Conservation (phyloP, 2,113 vertebrate species). For the Gila orcuttii region DNA sequence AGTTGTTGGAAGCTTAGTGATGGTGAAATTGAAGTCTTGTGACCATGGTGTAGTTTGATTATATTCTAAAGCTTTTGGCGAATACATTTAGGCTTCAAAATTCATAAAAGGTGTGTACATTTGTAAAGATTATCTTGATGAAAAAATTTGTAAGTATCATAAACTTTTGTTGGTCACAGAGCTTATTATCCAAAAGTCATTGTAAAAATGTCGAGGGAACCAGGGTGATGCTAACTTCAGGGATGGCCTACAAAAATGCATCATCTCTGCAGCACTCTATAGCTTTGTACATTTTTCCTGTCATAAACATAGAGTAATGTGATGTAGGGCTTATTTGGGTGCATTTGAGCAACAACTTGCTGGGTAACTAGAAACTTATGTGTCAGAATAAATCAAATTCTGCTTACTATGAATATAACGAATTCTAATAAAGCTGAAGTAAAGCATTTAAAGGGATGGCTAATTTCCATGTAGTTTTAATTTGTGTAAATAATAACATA, state of each 20-base stretch:
- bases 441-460: no score
- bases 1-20: neutral
- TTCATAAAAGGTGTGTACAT: neutral
- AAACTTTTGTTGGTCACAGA: neutral
- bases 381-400: no score
- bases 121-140: neutral
- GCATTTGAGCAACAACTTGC: no score
- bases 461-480: no score
- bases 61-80: neutral
- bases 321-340: no score
- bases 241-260: neutral
- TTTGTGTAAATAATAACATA: no score
- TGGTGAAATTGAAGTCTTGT: neutral
- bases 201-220: neutral
- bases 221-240: neutral
- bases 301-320: no score
- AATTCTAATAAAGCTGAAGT: no score
- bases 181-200: neutral
- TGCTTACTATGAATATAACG: no score
- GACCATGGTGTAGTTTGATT: neutral
- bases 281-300: no score
- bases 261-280: neutral
- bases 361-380: no score
- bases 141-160: neutral
- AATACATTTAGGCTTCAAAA: neutral